Evolutionary conservation across 2,113 vertebrate species (phyloP).

Genomic region (Calidris pugnax): DNA sequence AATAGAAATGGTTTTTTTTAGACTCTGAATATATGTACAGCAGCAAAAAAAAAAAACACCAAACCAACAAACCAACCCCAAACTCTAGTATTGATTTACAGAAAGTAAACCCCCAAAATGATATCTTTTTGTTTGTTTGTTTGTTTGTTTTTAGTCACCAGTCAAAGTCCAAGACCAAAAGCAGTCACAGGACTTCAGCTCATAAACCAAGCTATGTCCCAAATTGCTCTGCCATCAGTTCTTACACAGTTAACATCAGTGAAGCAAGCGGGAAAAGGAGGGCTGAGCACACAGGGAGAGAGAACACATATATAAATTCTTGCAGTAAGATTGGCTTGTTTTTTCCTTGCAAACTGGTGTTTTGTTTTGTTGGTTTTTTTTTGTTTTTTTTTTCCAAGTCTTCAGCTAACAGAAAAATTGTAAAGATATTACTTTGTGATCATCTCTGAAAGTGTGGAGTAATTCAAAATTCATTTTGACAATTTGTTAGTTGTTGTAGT

Average conservation of each 20-base stretch:
- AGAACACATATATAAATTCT: not conserved
- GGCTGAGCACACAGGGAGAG: not conserved
- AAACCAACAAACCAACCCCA: rapidly evolving
- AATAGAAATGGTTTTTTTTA: not conserved
- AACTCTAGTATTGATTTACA: rapidly evolving
- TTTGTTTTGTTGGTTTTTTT: not conserved
- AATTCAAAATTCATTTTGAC: not conserved
- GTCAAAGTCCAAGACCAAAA: not conserved
- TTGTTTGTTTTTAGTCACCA: not conserved
- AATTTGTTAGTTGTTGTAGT: slow-evolving; percentile 17
- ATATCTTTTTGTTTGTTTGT: not conserved
- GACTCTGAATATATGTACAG: not conserved
- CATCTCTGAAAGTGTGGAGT: not conserved
- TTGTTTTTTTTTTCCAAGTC: not conserved
- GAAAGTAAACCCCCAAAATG: rapidly evolving
- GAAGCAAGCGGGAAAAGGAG: not conserved
- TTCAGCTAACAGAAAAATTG: not conserved
- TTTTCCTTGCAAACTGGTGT: not conserved
- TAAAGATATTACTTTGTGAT: not conserved
- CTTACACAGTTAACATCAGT: not conserved
- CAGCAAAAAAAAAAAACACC: not conserved
- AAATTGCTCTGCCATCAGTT: not conserved
- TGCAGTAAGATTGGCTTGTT: not conserved
- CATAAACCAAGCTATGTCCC: not conserved
- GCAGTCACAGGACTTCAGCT: not conserved